These are phyloP conservation scores for Maniola jurtina DNA, from an alignment of 1,140 invertebrate genomes.

Conservation along the genomic window DNA sequence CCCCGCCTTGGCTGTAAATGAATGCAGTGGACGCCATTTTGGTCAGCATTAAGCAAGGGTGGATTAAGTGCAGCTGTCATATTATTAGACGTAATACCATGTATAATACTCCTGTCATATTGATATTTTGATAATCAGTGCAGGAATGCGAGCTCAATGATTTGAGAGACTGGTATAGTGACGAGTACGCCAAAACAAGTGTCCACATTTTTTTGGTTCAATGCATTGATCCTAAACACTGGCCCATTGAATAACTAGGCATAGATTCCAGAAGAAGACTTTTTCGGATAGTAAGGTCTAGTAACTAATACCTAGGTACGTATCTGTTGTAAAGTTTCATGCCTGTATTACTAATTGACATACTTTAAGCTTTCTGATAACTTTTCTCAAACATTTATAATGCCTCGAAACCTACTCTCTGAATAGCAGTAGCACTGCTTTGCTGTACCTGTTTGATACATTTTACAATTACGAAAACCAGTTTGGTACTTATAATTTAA, in stretches of 20 bases:
- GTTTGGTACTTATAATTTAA: conserved; percentile 9
- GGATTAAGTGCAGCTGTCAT: conserved; percentile 27
- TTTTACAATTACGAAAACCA: not conserved
- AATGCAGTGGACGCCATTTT: conserved; percentile 44
- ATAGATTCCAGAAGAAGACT: too few species aligned
- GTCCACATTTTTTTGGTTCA: too few species aligned
- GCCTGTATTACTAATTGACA: too few species aligned
- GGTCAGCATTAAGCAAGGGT: conserved; percentile 36
- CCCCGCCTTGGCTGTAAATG: conserved; percentile 38
- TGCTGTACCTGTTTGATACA: not conserved
- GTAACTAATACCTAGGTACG: too few species aligned
- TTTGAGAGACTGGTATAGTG: not conserved
- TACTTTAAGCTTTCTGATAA: not conserved
- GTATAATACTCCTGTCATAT: too few species aligned
- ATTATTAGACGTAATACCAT: too few species aligned
- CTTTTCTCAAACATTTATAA: not conserved
- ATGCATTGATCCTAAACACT: too few species aligned
- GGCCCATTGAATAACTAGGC: too few species aligned
- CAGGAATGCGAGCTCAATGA: not conserved
- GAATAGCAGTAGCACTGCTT: not conserved
- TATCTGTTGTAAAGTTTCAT: too few species aligned
- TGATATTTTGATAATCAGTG: conserved; percentile 2
- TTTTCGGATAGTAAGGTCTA: too few species aligned
- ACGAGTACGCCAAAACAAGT: too few species aligned
- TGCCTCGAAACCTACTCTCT: not conserved